These are phyloP conservation scores for Drosophila fungiperda DNA, from an alignment of 2,888 invertebrate genomes.

Conservation along the genomic window DNA sequence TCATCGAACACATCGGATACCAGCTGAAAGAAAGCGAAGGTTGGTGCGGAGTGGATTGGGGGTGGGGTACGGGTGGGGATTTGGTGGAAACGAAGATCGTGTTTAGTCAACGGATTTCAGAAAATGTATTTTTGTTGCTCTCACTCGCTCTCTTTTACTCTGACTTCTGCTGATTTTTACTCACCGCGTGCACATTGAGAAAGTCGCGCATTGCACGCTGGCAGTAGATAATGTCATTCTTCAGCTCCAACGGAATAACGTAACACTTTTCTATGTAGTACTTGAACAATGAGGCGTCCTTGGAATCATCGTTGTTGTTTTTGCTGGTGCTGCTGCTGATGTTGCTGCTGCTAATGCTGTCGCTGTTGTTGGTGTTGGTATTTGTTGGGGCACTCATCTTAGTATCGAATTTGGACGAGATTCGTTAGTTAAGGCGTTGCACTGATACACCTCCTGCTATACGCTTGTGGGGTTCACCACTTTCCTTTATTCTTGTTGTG, in stretches of 20 bases:
- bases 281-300: conserved; percentile 56
- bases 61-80: background rate
- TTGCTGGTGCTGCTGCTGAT: conserved; percentile 5
- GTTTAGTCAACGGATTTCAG: conserved; percentile 28
- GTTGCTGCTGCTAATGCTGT: conserved; percentile 8
- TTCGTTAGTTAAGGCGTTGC: conserved; percentile 17
- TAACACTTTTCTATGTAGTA: conserved; percentile 77
- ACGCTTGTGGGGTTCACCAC: background rate
- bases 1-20: conserved; percentile 79
- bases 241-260: conserved; percentile 81
- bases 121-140: conserved; percentile 25
- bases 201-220: conserved; percentile 82
- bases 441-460: background rate
- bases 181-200: conserved; percentile 84
- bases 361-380: conserved; percentile 3
- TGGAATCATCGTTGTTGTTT: conserved; percentile 23
- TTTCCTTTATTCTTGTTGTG: conserved; percentile 2
- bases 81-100: conserved; percentile 17
- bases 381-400: conserved; percentile 45
- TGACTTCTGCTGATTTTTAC: conserved; percentile 27
- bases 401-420: conserved; percentile 29
- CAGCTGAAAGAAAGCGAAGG: conserved; percentile 53
- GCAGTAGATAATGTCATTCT: conserved; percentile 84
- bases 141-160: background rate
- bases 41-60: background rate